Percentiles rank a stretch among this genome's conserved stretches.
These are phyloP conservation scores for Pachyrhynchus sulphureomaculatus DNA, from an alignment of 1,140 invertebrate species.

Conservation along the genomic window DNA sequence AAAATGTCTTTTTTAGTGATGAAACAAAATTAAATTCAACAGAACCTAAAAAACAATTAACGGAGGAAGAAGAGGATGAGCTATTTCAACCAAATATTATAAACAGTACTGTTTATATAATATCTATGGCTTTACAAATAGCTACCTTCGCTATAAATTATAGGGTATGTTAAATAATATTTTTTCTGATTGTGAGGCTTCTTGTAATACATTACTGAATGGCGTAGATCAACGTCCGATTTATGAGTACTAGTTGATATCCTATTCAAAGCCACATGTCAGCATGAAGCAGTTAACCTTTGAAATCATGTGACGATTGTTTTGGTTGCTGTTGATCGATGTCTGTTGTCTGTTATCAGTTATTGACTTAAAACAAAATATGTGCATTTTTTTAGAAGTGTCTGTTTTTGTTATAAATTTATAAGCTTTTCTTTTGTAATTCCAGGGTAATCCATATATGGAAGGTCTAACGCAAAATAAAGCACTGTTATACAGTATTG, in stretches of 20 bases:
- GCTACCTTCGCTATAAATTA: slow-evolving; percentile 99
- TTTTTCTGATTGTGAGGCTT: too few species aligned
- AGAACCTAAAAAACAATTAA: slow-evolving; percentile 31
- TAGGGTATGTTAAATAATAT: slow-evolving; percentile 67
- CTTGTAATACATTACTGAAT: too few species aligned
- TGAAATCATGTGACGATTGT: too few species aligned
- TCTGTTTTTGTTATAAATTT: too few species aligned
- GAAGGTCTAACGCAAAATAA: slow-evolving; percentile 92
- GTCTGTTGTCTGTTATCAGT: too few species aligned
- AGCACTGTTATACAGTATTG: slow-evolving; percentile 85
- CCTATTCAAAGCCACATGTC: too few species aligned
- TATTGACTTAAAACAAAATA: too few species aligned
- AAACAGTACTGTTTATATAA: slow-evolving; percentile 98
- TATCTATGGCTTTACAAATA: slow-evolving; percentile 95
- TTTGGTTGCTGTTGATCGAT: too few species aligned
- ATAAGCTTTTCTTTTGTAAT: slow-evolving; percentile 9
- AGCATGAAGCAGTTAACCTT: too few species aligned
- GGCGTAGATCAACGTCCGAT: too few species aligned
- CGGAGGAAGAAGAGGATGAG: slow-evolving; percentile 74
- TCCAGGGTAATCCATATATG: slow-evolving; percentile 97
- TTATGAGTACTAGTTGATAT: too few species aligned
- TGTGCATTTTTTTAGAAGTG: too few species aligned
- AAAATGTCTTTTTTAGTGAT: slow-evolving; percentile 37
- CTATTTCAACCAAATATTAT: slow-evolving; percentile 91
- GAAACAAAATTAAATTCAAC: slow-evolving; percentile 17